Conservation (phyloP, 2,113 vertebrate species). For the Sterrhoptilus dennistouni region DNA sequence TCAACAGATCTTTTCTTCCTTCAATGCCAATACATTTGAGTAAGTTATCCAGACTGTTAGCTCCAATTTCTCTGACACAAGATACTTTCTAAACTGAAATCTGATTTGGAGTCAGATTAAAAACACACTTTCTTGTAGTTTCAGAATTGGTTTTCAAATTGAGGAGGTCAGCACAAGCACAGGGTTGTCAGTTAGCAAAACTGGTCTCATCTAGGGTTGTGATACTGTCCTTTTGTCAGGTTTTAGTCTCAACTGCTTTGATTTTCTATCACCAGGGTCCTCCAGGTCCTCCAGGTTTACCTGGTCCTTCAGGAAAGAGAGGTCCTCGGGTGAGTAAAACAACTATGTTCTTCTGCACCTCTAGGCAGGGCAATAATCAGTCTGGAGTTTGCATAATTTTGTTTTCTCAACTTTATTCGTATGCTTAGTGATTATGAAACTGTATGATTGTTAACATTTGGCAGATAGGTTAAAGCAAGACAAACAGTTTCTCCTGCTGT, state of each 20-base stretch:
- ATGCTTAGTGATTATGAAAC: neutral
- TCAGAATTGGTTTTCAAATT: neutral
- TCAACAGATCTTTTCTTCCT: neutral
- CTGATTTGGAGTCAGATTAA: constrained; percentile 26
- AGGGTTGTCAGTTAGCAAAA: neutral
- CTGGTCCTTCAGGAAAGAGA: constrained; percentile 90
- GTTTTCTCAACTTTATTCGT: neutral
- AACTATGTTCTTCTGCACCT: neutral
- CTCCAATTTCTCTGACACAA: constrained; percentile 7
- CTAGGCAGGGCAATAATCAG: neutral
- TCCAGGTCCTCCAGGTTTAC: constrained; percentile 88
- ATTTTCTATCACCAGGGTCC: constrained; percentile 83
- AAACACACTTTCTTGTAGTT: neutral
- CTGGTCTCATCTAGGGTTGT: neutral
- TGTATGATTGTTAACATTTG: neutral
- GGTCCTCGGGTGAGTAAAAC: constrained; percentile 89
- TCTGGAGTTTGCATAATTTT: neutral
- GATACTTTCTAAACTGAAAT: constrained; percentile 6
- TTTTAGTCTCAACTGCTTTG: constrained; percentile 25
- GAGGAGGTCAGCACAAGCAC: neutral
- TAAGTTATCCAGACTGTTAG: constrained; percentile 31
- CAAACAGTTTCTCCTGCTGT: neutral
- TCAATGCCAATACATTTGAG: constrained; percentile 28
- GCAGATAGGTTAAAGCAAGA: neutral
- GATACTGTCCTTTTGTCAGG: neutral